phyloP scores from a whole-genome alignment of 1,140 invertebrate species.

The Drosophila ambigua region DNA sequence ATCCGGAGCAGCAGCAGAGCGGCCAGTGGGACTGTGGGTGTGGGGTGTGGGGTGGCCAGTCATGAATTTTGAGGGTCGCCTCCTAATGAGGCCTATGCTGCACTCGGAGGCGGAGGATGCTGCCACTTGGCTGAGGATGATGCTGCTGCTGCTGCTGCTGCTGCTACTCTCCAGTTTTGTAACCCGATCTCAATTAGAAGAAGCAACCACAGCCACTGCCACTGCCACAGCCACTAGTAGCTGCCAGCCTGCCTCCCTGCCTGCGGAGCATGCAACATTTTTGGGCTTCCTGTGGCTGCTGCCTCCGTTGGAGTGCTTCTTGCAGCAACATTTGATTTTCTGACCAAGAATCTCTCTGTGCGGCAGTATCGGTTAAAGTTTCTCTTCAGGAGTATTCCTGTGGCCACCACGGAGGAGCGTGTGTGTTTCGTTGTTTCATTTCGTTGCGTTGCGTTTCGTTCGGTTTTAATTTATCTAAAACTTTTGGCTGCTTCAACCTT shows the following conservation, averaged over 20 bases:
- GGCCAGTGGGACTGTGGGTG: too few species aligned
- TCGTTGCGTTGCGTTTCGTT: constrained; percentile 14
- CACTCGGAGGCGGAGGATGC: too few species aligned
- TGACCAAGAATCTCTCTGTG: constrained; percentile 53
- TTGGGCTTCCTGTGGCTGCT: constrained; percentile 41
- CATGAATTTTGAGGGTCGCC: too few species aligned
- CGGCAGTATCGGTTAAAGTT: constrained; percentile 33
- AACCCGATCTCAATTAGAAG: constrained; percentile 75
- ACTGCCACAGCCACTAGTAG: background rate
- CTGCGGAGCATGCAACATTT: background rate
- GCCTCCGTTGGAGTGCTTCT: constrained; percentile 31
- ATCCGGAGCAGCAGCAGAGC: background rate
- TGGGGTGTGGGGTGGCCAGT: too few species aligned
- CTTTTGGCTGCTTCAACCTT: constrained; percentile 45
- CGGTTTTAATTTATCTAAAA: constrained; percentile 75
- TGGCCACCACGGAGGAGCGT: constrained; percentile 20
- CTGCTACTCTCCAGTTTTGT: too few species aligned
- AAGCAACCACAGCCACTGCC: constrained; percentile 35
- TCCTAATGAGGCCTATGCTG: too few species aligned
- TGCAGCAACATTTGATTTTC: constrained; percentile 53
- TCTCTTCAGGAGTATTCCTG: constrained; percentile 30
- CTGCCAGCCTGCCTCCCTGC: background rate
- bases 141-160: too few species aligned
- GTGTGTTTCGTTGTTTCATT: constrained; percentile 48
- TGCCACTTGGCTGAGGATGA: too few species aligned